Base-by-base conservation (phyloP, 2,797 vertebrate genomes). In the Molossus alvarezi region DNA sequence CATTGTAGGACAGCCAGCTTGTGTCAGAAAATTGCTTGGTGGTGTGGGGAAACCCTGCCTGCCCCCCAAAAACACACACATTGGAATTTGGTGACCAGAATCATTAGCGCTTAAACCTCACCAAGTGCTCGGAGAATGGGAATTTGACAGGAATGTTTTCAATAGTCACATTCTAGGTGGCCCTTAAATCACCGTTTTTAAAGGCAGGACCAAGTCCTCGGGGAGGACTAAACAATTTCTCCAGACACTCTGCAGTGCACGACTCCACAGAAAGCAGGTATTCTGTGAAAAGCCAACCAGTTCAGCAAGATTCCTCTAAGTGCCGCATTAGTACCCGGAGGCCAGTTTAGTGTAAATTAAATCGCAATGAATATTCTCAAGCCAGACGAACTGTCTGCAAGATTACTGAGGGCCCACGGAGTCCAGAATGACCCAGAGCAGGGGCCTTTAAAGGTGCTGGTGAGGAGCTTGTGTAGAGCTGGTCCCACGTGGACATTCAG, bases 401-500 rank as follows among this genome's bases (percentile, higher is more conserved):
- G 88, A 76, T 97, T 95, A 73, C 21, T 75, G 72, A 93, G 21
- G 0, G 64, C 9, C 79, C 82, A 33, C 64, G 60, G 95, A 0
- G 1, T 13, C 55, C 62, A 15, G 60, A 93, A 29, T 9, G 64
- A 96, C 94, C 53, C 84, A 81, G 25, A 71, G 88, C 77, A 87
- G 60, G 93, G 51, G 82, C 75, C 79, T 45, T 45, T 65, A 80
- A 53, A 95, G 88, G 69, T 60, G 12, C 77, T 84, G 69, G 1
- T 0, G 21, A 86, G 62, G 65, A 96, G 69, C 67, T 73, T 33
- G 57, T 88, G 29, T 81, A 51, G 73, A 97, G 93, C 60, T 73
- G 55, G 77, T 92, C 92, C 87, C 92, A 96, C 86, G 67, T 96
- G 97, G 97, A 96, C 94, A 95, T 95, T 96, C 90, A 95, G 88